Conservation (phyloP, 2,888 invertebrate genomes). For the Maniola hyperantus region DNA sequence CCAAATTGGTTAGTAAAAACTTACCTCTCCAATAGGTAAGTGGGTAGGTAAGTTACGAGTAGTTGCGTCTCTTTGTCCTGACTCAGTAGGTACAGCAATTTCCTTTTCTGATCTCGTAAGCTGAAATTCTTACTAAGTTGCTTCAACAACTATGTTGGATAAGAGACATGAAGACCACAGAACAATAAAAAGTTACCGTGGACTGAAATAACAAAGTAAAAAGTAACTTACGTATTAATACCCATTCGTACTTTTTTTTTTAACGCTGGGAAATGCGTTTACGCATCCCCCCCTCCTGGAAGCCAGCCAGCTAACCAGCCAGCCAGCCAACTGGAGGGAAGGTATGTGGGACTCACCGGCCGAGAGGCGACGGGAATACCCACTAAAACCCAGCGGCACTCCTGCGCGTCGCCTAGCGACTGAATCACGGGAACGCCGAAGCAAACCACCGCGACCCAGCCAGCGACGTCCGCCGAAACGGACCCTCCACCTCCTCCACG, state of each 20-base stretch:
- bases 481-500: too few species aligned
- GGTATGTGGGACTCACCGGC: too few species aligned
- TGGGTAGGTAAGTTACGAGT: neutral
- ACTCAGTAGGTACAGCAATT: conserved; percentile 12
- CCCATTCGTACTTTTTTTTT: neutral
- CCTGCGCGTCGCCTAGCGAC: too few species aligned
- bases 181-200: conserved; percentile 12
- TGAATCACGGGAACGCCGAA: too few species aligned
- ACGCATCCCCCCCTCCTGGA: too few species aligned
- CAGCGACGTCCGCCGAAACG: too few species aligned
- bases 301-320: too few species aligned
- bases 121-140: conserved; percentile 24
- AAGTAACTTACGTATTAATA: neutral
- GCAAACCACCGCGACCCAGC: too few species aligned
- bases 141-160: conserved; percentile 17
- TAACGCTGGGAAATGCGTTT: too few species aligned
- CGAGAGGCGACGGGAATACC: too few species aligned
- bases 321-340: too few species aligned
- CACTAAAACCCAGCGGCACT: too few species aligned
- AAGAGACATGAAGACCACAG: neutral
- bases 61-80: neutral
- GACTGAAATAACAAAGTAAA: conserved; percentile 5
- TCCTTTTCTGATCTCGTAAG: conserved; percentile 21
- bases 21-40: neutral
- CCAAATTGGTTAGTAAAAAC: neutral